These are phyloP conservation scores for Dipodomys ordii DNA, from an alignment of 2,113 vertebrate species.

Conservation along the genomic window DNA sequence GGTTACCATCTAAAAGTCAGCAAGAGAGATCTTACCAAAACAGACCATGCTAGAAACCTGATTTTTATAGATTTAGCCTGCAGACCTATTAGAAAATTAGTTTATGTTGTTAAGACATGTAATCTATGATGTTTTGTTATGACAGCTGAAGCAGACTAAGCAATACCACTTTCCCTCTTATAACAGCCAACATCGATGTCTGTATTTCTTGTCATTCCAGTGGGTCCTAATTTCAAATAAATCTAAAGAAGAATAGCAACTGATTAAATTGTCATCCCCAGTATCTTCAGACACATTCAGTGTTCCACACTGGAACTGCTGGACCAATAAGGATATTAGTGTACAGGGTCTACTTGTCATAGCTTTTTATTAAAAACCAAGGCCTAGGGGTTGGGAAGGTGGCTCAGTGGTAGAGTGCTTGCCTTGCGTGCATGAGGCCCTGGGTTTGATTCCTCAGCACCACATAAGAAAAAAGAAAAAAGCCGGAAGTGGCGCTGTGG, in stretches of 20 bases:
- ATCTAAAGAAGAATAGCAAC: neutral
- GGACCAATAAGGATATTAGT: neutral
- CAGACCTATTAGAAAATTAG: slow-evolving; percentile 2
- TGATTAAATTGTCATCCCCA: neutral
- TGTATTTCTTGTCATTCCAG: slow-evolving; percentile 34
- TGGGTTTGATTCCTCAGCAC: too few species aligned
- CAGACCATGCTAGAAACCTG: neutral
- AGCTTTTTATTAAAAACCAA: neutral
- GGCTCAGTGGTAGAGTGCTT: too few species aligned
- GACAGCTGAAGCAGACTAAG: neutral
- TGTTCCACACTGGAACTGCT: neutral
- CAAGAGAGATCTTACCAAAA: neutral
- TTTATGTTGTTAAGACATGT: neutral
- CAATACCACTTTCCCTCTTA: slow-evolving; percentile 7
- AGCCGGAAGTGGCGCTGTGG: too few species aligned
- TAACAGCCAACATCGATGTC: neutral
- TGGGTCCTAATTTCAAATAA: slow-evolving; percentile 39
- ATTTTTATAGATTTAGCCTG: neutral
- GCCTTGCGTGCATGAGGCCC: too few species aligned
- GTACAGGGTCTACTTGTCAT: neutral
- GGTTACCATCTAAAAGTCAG: neutral
- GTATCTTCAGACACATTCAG: neutral
- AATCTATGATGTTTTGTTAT: neutral
- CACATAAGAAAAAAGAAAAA: too few species aligned
- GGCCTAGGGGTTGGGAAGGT: too few species aligned